A percentile compares a stretch with the other conserved stretches of the same genome.
Conservation (phyloP, 1,140 invertebrate genomes). For the Plectrocnemia conspersa region DNA sequence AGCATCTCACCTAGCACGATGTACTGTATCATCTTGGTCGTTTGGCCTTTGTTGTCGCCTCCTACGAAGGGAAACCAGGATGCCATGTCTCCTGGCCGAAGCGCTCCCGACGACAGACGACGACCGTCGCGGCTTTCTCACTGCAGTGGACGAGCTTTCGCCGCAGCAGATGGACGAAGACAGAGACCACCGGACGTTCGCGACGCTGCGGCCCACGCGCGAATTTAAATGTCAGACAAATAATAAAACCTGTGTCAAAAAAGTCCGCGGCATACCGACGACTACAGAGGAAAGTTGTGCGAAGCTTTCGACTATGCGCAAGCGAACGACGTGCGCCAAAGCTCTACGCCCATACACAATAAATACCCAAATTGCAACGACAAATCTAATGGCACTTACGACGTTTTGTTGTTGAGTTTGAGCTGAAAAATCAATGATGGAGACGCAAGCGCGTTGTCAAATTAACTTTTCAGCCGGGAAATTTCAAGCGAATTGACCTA, state of each 20-base stretch:
- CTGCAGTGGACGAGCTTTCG: too few species aligned
- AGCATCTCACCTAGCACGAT: too few species aligned
- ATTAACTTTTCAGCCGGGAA: not conserved
- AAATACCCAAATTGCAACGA: not conserved
- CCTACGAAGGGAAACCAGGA: too few species aligned
- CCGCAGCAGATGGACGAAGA: too few species aligned
- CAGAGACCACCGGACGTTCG: too few species aligned
- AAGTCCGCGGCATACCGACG: not conserved
- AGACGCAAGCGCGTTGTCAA: not conserved
- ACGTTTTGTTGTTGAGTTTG: not conserved
- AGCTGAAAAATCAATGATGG: not conserved
- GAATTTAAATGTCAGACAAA: conserved; percentile 16
- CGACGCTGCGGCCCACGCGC: too few species aligned
- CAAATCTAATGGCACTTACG: not conserved
- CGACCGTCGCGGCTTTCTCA: too few species aligned
- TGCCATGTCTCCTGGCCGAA: too few species aligned
- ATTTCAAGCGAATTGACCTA: too few species aligned
- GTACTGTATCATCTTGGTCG: too few species aligned
- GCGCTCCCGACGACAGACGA: too few species aligned
- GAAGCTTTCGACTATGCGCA: not conserved
- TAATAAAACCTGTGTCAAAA: conserved; percentile 15
- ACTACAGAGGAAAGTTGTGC: conserved; percentile 1
- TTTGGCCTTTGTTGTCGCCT: too few species aligned
- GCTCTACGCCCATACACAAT: not conserved
- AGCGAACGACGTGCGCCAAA: not conserved